Conservation (phyloP, 2,113 vertebrate species). For the Agapornis roseicollis region DNA sequence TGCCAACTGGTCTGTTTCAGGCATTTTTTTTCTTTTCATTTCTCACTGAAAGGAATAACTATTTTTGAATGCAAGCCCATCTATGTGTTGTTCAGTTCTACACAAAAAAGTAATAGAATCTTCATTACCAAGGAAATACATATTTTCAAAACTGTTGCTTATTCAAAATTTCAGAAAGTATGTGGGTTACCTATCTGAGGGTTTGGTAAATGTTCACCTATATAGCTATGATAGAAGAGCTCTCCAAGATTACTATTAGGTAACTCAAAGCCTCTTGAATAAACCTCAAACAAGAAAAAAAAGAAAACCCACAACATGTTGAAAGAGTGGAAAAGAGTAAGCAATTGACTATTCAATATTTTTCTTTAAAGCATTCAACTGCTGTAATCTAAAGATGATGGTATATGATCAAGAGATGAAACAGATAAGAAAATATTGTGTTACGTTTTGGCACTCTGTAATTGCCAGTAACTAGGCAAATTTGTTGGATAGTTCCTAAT, state of each 20-base stretch:
- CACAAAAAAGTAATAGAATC: neutral
- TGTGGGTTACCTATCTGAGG: neutral
- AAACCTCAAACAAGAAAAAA: neutral
- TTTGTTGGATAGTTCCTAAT: neutral
- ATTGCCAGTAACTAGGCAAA: neutral
- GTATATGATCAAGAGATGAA: neutral
- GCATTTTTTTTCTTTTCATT: neutral
- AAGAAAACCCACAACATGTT: neutral
- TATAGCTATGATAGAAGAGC: neutral
- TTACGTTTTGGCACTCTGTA: neutral
- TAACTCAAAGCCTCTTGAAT: neutral
- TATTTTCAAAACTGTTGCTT: neutral
- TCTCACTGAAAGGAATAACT: neutral
- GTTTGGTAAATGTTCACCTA: neutral
- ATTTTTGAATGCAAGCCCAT: neutral
- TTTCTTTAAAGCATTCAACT: neutral
- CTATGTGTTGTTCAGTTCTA: neutral
- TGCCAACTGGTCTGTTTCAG: conserved; percentile 26
- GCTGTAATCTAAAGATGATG: neutral
- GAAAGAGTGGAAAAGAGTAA: neutral
- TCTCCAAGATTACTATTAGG: neutral
- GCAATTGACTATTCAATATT: neutral
- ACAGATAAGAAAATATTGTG: neutral
- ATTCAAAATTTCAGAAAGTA: neutral
- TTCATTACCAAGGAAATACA: neutral